phyloP scores from a whole-genome alignment of 1,140 invertebrate genomes.

The Hylaeus volcanicus region DNA sequence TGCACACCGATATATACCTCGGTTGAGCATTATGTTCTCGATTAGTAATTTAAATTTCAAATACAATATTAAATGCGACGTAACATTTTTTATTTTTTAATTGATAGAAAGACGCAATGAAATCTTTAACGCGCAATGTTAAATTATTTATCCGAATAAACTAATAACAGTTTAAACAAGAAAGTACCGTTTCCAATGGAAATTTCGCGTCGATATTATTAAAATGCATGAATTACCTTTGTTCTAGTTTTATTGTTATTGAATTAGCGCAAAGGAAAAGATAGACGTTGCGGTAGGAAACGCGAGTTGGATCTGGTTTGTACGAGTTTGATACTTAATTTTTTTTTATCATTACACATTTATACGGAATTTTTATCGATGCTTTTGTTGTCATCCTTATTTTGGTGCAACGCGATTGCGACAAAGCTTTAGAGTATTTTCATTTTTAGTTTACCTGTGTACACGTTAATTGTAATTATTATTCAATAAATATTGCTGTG shows the following conservation, averaged over 20 bases:
- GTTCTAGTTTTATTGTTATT: not conserved
- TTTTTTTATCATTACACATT: conserved; percentile 28
- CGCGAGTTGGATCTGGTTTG: not conserved
- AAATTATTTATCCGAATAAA: not conserved
- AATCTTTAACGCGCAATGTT: not conserved
- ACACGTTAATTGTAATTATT: conserved; percentile 48
- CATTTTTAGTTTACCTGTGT: conserved; percentile 43
- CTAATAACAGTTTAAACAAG: not conserved
- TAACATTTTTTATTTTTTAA: not conserved
- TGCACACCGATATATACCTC: not conserved
- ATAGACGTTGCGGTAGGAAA: not conserved
- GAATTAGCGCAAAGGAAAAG: too few species aligned
- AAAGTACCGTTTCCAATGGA: not conserved
- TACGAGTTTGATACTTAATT: not conserved
- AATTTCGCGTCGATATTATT: not conserved
- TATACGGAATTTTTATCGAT: conserved; percentile 33
- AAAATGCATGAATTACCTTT: not conserved
- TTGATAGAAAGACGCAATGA: not conserved
- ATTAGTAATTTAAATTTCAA: not conserved
- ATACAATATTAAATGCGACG: not conserved
- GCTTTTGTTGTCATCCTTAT: conserved; percentile 5
- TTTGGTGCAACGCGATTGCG: conserved; percentile 27
- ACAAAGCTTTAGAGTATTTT: conserved; percentile 46
- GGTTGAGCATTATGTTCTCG: not conserved
- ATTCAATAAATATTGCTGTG: conserved; percentile 44